Evolutionary conservation across 2,113 vertebrate genomes (phyloP).

Genomic region (Neolamprologus cancellatus): DNA sequence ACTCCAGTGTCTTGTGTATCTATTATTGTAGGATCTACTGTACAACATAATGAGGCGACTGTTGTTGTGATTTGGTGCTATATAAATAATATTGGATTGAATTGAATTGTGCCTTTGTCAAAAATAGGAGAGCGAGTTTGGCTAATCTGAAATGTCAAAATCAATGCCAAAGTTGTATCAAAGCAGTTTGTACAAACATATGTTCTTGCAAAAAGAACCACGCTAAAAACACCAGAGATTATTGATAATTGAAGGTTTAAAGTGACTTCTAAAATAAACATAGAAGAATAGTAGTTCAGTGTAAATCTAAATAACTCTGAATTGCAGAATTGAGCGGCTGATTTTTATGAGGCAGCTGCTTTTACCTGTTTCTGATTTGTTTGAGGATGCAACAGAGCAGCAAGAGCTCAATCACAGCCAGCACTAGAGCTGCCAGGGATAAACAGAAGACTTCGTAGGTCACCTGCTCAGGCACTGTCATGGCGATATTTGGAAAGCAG

Average conservation of each 20-base stretch:
- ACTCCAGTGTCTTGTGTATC: accelerated
- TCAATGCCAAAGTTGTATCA: neutral
- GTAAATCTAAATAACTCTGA: neutral
- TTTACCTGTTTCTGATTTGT: neutral
- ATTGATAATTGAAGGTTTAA: neutral
- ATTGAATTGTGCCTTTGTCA: neutral
- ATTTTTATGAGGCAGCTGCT: neutral
- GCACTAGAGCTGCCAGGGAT: neutral
- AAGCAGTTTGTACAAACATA: neutral
- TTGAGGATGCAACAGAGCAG: neutral
- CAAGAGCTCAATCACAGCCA: neutral
- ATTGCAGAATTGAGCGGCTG: neutral
- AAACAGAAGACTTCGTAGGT: neutral
- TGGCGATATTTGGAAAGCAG: neutral
- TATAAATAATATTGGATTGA: neutral
- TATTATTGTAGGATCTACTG: neutral
- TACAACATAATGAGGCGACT: neutral
- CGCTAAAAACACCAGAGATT: neutral
- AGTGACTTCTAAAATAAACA: neutral
- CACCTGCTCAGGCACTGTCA: neutral
- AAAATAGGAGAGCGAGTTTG: neutral
- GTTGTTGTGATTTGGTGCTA: neutral
- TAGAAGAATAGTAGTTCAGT: neutral
- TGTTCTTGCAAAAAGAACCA: neutral
- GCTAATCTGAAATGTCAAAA: neutral